These are phyloP conservation scores for Penaeus japonicus DNA, from an alignment of 1,140 invertebrate species.

Conservation along the genomic window DNA sequence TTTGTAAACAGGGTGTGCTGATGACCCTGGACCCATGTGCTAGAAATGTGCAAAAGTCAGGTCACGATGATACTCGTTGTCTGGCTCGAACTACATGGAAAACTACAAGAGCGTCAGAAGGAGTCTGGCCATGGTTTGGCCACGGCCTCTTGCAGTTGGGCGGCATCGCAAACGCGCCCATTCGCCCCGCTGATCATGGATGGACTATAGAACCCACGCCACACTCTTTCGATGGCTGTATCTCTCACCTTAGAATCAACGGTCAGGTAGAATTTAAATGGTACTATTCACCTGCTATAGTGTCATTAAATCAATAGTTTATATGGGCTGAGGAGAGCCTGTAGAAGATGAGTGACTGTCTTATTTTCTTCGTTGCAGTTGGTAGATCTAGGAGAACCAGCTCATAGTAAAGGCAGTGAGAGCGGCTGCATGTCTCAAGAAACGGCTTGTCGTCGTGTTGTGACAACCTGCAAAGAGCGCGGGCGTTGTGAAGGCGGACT, in stretches of 20 bases:
- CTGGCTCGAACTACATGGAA: too few relatives aligned
- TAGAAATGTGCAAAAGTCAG: too few relatives aligned
- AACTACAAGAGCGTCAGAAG: neutral
- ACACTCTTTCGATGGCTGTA: constrained; percentile 14
- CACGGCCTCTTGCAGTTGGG: constrained; percentile 20
- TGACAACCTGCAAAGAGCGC: too few relatives aligned
- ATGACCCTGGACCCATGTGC: too few relatives aligned
- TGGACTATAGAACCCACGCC: constrained; percentile 15
- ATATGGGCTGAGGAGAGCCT: neutral
- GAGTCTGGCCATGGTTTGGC: neutral
- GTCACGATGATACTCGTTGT: too few relatives aligned
- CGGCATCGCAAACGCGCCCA: constrained; percentile 15
- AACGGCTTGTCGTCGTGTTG: too few relatives aligned
- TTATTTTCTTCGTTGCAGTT: too few relatives aligned
- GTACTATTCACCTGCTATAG: neutral
- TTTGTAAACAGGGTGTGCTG: too few relatives aligned
- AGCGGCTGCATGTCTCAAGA: too few relatives aligned
- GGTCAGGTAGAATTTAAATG: constrained; percentile 20
- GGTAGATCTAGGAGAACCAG: too few relatives aligned
- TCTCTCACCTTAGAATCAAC: constrained; percentile 37
- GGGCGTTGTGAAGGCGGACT: neutral
- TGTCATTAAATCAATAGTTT: neutral
- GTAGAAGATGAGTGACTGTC: neutral
- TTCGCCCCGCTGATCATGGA: neutral
- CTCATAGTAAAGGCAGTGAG: too few relatives aligned